These are phyloP conservation scores for Lathamus discolor DNA, from an alignment of 2,113 vertebrate genomes.

Conservation along the genomic window DNA sequence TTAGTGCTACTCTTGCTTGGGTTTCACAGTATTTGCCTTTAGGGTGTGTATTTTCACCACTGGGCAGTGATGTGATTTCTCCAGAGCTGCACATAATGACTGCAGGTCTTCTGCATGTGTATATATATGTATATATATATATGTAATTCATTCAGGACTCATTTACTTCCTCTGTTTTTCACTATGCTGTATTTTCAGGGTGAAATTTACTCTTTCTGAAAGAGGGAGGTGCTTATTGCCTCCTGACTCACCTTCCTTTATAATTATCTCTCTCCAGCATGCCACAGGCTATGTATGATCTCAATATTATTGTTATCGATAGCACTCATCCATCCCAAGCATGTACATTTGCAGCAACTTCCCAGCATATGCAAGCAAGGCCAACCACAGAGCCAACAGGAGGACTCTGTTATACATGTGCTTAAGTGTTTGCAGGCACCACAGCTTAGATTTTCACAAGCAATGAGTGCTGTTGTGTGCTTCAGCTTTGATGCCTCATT, in stretches of 20 bases:
- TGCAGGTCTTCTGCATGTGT: neutral
- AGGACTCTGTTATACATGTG: neutral
- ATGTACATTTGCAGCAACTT: neutral
- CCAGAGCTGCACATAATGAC: neutral
- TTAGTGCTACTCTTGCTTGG: neutral
- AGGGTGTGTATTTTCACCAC: neutral
- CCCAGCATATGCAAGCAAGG: neutral
- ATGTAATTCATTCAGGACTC: neutral
- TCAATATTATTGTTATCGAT: constrained; percentile 5
- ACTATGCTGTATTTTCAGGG: neutral
- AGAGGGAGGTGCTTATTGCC: neutral
- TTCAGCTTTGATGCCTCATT: neutral
- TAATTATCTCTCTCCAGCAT: neutral
- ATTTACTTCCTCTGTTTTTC: neutral
- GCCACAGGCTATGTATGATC: neutral
- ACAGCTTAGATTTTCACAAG: neutral
- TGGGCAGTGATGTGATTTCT: neutral
- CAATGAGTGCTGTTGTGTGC: neutral
- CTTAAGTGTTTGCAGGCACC: constrained; percentile 10
- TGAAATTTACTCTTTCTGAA: neutral
- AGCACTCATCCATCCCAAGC: neutral
- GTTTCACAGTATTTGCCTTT: neutral
- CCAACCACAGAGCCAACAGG: neutral
- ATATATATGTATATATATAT: neutral
- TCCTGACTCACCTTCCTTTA: neutral